Evolutionary conservation across 1,140 invertebrate species (phyloP), one percentile per base, ranked within the genome.

Genomic region (Dendrolimus punctatus): DNA sequence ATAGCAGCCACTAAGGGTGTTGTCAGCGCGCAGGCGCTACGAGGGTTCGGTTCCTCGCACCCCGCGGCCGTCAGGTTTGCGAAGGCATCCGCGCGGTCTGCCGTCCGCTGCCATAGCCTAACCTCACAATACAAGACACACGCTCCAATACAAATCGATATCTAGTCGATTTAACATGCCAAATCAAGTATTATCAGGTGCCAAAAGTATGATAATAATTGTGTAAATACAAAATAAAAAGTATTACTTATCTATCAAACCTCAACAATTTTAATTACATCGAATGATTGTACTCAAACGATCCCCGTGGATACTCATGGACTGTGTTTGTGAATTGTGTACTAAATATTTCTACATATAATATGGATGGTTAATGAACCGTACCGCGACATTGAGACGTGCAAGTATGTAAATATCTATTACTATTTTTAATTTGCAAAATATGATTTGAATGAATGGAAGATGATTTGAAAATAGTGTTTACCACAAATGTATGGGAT

Each of bases 81-180:
- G 64, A 69, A 69, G 71, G 68, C 59, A 58, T 49, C 62, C 64
- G 60, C 68, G 66, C 68, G 71, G 68, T 54, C 72, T 76, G 78
- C 62, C 73, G 76, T 61, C 71, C 70, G 58, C 56, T 51, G 51
- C 53, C 53, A 57, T 9, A 52, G 23, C 23, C 53, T 53, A 51
- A 62, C 60, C 62, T 49, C 56, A 38, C 9, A 58, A 49, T 40
- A 56, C 53, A 50, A 57, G 50, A 55, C 57, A 62, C 56, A 51
- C 36, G 67, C 55, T 70, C 64, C 58, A 66, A 70, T 61, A 61
- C 64, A 66, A 78, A 81, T 80, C 75, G 71, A 83, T 82, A 80
- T 42, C 57, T 56, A 67, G 54, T 67, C 68, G 59, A 68, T 66
- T 68, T 51, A 68, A 54, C 56, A 65, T 65, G 51, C 58, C 55